A percentile compares a stretch with the other conserved stretches of the same genome.
Evolutionary conservation across 2,888 invertebrate genomes (phyloP).

Genomic region (Nephrotoma appendiculata): DNA sequence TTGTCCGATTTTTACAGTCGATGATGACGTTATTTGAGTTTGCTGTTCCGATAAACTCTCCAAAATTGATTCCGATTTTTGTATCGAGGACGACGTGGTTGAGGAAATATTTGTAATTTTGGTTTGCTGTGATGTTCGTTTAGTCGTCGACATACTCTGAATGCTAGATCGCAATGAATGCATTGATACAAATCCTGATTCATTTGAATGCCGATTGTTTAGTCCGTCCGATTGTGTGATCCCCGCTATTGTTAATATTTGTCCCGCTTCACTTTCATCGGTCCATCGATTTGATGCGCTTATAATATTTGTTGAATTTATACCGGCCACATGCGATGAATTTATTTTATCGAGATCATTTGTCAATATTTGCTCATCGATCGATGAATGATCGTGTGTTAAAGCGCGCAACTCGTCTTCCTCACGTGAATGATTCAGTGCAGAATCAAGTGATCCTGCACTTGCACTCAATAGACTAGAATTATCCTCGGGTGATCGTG

Average conservation of each 20-base stretch:
- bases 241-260: neutral
- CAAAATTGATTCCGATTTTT: conserved; percentile 1
- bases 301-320: neutral
- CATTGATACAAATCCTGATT: conserved; percentile 46
- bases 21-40: conserved; percentile 9
- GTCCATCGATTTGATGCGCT: neutral
- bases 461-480: conserved; percentile 50
- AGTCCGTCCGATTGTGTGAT: neutral
- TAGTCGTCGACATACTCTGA: conserved; percentile 39
- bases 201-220: conserved; percentile 30
- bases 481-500: conserved; percentile 57
- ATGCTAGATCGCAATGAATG: conserved; percentile 46
- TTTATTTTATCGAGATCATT: conserved; percentile 21
- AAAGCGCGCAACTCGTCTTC: conserved; percentile 56
- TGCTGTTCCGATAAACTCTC: neutral
- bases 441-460: conserved; percentile 74
- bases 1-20: conserved; percentile 11
- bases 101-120: neutral
- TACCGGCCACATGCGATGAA: neutral
- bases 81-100: neutral
- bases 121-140: conserved; percentile 46
- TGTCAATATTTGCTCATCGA: conserved; percentile 21
- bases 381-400: conserved; percentile 24
- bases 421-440: conserved; percentile 74
- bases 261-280: neutral